Evolutionary conservation across 2,888 invertebrate species (phyloP), one percentile per base, ranked within the genome.

Genomic region (Drosophila subquinaria): DNA sequence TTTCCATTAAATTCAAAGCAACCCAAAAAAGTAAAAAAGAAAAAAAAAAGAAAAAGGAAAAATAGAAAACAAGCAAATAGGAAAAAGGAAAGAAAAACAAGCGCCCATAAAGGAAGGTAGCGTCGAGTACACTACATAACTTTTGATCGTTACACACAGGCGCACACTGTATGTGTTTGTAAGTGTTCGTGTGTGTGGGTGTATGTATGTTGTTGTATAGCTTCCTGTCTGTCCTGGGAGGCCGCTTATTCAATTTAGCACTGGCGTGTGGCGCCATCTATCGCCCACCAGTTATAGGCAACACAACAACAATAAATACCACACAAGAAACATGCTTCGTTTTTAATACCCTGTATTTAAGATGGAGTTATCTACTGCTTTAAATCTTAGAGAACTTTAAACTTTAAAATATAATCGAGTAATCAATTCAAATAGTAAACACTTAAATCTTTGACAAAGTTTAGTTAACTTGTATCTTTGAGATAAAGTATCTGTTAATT

Each of bases 1-100:
- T 90, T 90, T 88, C 90, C 91, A 90, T 90, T 90, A 88, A 88
- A 90, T 79, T 84, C 82, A 85, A 85, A 85, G 68, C 81, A 83
- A 82, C 70, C 79, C 69, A 82, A 85, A 88, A 82, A 81, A 69
- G 59, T 63, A 64, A 69, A 74, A 65, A 52, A 33, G 53, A 60
- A 61, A 66, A 20, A 43, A 47, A 69, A 27, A 2, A 23, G n/a
- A 4, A 23, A 20, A 20, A 1, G 5, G 27, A 6, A 27, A 27
- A 57, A 47, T 15, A 47, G 36, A 27, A 47, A 57, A 57, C 47
- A 47, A 63, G 57, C 57, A 73, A 69, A 63, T 33, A 38, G 55
- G 57, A 38, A 65, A 79, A 73, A 20, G 67, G 66, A 57, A 77
- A 77, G 71, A 74, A 74, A 78, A 78, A 78, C 78, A 78, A 78